Percentiles rank a stretch among this genome's conserved stretches.
phyloP scores from a whole-genome alignment of 2,113 vertebrate genomes.

The Tautogolabrus adspersus region DNA sequence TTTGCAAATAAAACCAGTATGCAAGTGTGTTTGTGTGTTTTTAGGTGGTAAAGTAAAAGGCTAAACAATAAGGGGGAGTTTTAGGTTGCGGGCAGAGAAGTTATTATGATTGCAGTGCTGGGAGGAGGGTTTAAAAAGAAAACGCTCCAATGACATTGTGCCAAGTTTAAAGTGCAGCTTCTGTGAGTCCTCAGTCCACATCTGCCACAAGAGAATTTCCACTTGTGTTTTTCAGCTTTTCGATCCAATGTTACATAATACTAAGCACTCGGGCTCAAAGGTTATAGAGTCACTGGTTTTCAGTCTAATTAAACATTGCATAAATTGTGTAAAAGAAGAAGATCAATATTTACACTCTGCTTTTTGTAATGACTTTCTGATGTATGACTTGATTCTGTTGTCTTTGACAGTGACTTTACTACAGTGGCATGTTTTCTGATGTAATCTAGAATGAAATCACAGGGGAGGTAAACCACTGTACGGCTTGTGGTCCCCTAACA shows the following conservation, averaged over 20 bases:
- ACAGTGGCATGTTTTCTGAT: slow-evolving; percentile 26
- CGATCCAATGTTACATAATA: slow-evolving; percentile 59
- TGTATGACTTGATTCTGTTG: slow-evolving; percentile 31
- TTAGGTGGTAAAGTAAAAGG: neutral
- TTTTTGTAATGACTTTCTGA: neutral
- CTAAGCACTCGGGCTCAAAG: slow-evolving; percentile 17
- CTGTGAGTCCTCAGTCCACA: slow-evolving; percentile 52
- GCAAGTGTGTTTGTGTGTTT: slow-evolving; percentile 4
- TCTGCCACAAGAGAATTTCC: slow-evolving; percentile 66
- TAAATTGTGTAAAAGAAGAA: slow-evolving; percentile 23
- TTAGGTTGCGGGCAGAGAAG: slow-evolving; percentile 1
- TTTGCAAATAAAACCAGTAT: slow-evolving; percentile 25
- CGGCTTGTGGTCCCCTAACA: slow-evolving; percentile 6
- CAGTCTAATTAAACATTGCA: slow-evolving; percentile 35
- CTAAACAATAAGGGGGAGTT: slow-evolving; percentile 2
- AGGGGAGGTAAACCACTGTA: slow-evolving; percentile 2
- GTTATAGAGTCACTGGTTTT: slow-evolving; percentile 31
- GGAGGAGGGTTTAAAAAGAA: slow-evolving; percentile 1
- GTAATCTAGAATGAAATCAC: slow-evolving; percentile 21
- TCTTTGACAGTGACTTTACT: slow-evolving; percentile 10
- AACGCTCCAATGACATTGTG: slow-evolving; percentile 18
- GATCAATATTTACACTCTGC: neutral
- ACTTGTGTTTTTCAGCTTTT: slow-evolving; percentile 61
- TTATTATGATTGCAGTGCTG: slow-evolving; percentile 23
- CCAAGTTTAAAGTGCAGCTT: slow-evolving; percentile 63